Conservation (phyloP, 2,888 invertebrate species). For the Onthophagus sagittarius region DNA sequence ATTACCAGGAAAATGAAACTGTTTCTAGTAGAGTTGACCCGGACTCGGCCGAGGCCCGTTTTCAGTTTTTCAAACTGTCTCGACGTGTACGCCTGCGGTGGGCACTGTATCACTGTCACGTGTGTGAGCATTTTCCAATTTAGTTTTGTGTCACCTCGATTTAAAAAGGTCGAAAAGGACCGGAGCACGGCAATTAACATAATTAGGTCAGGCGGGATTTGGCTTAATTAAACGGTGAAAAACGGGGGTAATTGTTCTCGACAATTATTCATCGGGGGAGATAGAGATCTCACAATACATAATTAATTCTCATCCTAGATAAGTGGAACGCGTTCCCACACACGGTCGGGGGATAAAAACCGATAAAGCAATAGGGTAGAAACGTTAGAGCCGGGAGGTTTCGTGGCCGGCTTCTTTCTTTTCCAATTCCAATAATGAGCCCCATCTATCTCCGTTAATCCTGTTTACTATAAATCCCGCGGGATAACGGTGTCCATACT, state of each 20-base stretch:
- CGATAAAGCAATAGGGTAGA: not conserved
- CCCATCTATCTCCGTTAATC: constrained; percentile 22
- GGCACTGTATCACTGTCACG: not conserved
- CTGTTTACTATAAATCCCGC: constrained; percentile 21
- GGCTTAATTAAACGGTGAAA: not conserved
- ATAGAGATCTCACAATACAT: constrained; percentile 5
- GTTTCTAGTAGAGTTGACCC: constrained; percentile 31
- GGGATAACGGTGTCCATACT: constrained; percentile 17
- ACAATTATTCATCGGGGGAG: constrained; percentile 8
- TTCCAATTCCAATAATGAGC: constrained; percentile 22
- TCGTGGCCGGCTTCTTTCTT: constrained; percentile 14
- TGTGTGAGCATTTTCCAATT: not conserved
- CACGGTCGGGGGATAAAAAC: constrained; percentile 7
- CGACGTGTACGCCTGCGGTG: not conserved
- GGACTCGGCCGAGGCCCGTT: not conserved
- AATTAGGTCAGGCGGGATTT: constrained; percentile 1
- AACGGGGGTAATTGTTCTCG: not conserved
- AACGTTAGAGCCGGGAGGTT: not conserved
- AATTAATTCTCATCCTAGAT: constrained; percentile 4
- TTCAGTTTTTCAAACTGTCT: not conserved
- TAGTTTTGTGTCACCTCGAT: not conserved
- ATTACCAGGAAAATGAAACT: constrained; percentile 42
- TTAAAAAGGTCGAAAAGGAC: not conserved
- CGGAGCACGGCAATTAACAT: not conserved
- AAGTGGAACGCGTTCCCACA: constrained; percentile 8